phyloP scores from a whole-genome alignment of 2,888 invertebrate genomes.

The Stenotaenia linearis region DNA sequence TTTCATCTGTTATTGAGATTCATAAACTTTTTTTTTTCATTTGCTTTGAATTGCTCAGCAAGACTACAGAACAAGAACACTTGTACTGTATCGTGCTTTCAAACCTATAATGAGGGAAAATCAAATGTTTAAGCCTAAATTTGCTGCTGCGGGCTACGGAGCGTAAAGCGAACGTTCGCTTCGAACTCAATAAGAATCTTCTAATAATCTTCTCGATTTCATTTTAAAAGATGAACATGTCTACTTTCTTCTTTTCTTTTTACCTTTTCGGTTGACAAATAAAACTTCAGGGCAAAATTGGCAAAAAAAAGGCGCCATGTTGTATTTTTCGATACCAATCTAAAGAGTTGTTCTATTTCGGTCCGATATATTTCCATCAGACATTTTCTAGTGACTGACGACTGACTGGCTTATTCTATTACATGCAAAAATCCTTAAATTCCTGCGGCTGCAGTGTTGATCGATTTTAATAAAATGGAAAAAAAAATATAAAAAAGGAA shows the following conservation, averaged over 20 bases:
- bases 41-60: not conserved
- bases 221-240: not conserved
- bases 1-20: not conserved
- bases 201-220: not conserved
- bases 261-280: not conserved
- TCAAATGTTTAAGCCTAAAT: not conserved
- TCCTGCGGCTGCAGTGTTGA: not conserved
- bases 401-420: not conserved
- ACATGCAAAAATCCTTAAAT: constrained; percentile 4
- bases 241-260: not conserved
- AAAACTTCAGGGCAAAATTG: too few relatives aligned
- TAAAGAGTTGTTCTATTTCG: not conserved
- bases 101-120: not conserved
- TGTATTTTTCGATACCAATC: not conserved
- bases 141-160: not conserved
- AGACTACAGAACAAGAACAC: too few relatives aligned
- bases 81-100: not conserved
- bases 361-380: not conserved
- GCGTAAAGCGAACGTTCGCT: not conserved
- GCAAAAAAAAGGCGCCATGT: too few relatives aligned
- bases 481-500: not conserved
- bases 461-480: not conserved
- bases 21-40: not conserved
- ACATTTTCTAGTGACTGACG: too few relatives aligned
- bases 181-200: not conserved